phyloP scores from a whole-genome alignment of 2,113 vertebrate genomes.

The Poeciliopsis turrubarensis region DNA sequence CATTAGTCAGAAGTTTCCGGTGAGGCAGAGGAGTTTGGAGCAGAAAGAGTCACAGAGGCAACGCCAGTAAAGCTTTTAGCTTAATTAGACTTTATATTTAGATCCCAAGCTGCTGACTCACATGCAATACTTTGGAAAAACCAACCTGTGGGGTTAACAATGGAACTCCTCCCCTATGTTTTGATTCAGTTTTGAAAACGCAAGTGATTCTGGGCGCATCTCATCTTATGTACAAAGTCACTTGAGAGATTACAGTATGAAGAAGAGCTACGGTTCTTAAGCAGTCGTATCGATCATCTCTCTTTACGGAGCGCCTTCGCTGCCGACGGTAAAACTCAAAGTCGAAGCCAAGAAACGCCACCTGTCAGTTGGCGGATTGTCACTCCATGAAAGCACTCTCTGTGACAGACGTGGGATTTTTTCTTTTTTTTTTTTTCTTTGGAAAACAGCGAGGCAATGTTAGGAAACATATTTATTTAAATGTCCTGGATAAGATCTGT shows the following conservation, averaged over 20 bases:
- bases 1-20: conserved; percentile 77
- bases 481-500: conserved; percentile 29
- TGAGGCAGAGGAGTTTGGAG: conserved; percentile 59
- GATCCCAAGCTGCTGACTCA: conserved; percentile 78
- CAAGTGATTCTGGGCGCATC: conserved; percentile 13
- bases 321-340: conserved; percentile 34
- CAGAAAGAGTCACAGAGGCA: conserved; percentile 55
- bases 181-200: conserved; percentile 24
- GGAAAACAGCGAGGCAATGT: background rate
- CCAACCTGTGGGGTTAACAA: conserved; percentile 49
- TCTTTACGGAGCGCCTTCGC: conserved; percentile 21
- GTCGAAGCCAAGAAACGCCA: conserved; percentile 51
- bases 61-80: conserved; percentile 88
- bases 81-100: conserved; percentile 86
- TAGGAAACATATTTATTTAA: conserved; percentile 7
- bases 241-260: conserved; percentile 26
- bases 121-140: conserved; percentile 44
- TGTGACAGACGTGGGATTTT: conserved; percentile 27
- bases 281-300: conserved; percentile 42
- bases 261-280: conserved; percentile 16
- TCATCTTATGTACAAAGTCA: conserved; percentile 9
- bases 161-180: conserved; percentile 15
- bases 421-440: background rate
- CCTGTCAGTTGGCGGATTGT: conserved; percentile 37
- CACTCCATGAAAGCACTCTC: conserved; percentile 28